Conservation (phyloP, 2,888 invertebrate species). For the Metellina segmentata region DNA sequence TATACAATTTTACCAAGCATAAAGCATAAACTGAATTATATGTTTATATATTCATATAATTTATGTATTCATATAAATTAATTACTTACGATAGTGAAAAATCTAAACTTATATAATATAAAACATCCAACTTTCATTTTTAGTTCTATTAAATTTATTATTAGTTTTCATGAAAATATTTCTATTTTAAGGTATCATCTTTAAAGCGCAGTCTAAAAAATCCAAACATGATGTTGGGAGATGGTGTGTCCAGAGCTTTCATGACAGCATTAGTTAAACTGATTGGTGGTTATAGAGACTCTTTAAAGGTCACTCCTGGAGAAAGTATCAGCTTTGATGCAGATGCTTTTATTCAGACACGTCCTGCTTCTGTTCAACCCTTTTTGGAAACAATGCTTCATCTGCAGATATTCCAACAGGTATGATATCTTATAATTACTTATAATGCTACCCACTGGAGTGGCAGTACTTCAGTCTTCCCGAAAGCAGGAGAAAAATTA, state of each 20-base stretch:
- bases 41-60: too few relatives aligned
- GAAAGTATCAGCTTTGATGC: constrained; percentile 89
- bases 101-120: too few relatives aligned
- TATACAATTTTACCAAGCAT: too few relatives aligned
- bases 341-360: constrained; percentile 92
- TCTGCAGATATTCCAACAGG: constrained; percentile 96
- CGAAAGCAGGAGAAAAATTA: too few relatives aligned
- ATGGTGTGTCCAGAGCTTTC: constrained; percentile 95
- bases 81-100: too few relatives aligned
- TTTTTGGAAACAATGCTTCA: constrained; percentile 94
- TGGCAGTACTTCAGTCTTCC: too few relatives aligned
- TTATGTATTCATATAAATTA: too few relatives aligned
- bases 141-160: too few relatives aligned
- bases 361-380: constrained; percentile 91
- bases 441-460: too few relatives aligned
- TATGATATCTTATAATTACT: constrained; percentile 80
- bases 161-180: not conserved
- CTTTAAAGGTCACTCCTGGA: constrained; percentile 84
- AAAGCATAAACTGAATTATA: too few relatives aligned
- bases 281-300: constrained; percentile 96
- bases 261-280: constrained; percentile 93
- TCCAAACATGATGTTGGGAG: constrained; percentile 89
- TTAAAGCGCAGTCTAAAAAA: constrained; percentile 89
- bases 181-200: constrained; percentile 85
- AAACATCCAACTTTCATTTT: too few relatives aligned